A percentile compares a stretch with the other conserved stretches of the same genome.
These are phyloP conservation scores for Meteorus colon DNA, from an alignment of 2,888 invertebrate species.

Conservation along the genomic window DNA sequence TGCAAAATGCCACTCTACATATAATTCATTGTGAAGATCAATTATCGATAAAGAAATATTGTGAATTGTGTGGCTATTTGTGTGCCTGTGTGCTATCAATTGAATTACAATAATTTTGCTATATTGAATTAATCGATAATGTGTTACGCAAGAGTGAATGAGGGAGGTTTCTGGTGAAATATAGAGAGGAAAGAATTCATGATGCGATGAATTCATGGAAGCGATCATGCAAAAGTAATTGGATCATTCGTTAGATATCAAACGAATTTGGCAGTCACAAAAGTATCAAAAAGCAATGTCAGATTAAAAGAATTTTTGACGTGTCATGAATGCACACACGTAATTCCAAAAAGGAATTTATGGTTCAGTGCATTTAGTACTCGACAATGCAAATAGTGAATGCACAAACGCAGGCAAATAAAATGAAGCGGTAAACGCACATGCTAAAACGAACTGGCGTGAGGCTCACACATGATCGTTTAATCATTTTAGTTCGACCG, in stretches of 20 bases:
- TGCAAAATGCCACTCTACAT: neutral
- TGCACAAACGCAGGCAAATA: conserved; percentile 24
- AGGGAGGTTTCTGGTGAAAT: too few relatives aligned
- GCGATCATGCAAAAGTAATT: conserved; percentile 34
- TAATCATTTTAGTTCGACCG: neutral
- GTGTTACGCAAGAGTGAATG: too few relatives aligned
- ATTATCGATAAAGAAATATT: neutral
- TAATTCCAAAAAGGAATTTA: conserved; percentile 21
- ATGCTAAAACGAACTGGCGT: conserved; percentile 11
- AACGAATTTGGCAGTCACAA: conserved; percentile 19
- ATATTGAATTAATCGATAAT: too few relatives aligned
- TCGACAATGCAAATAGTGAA: conserved; percentile 31
- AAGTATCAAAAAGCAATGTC: conserved; percentile 48
- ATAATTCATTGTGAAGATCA: neutral
- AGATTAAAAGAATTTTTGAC: conserved; percentile 50
- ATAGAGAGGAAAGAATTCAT: neutral
- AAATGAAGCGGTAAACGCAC: conserved; percentile 26
- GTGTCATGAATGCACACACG: conserved; percentile 32
- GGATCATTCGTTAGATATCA: conserved; percentile 7
- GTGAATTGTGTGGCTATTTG: too few relatives aligned
- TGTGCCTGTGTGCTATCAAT: too few relatives aligned
- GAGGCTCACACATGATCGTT: conserved; percentile 1
- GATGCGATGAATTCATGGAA: conserved; percentile 10
- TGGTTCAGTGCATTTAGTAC: conserved; percentile 35
- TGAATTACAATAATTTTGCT: too few relatives aligned